Conservation (phyloP, 1,140 invertebrate genomes). For the Chlorops oryzae region DNA sequence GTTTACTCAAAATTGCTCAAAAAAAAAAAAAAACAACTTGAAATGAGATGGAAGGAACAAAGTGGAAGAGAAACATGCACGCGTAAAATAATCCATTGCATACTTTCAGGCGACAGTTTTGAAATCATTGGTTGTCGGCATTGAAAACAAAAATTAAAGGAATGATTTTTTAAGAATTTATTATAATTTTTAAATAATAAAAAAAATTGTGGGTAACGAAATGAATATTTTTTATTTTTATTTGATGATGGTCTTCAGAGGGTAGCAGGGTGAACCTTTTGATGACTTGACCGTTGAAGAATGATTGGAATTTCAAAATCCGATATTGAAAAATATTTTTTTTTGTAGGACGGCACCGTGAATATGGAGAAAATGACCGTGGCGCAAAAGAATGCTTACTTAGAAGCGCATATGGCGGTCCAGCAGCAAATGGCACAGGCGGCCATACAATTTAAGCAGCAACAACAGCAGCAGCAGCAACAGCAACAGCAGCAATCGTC, state of each 20-base stretch:
- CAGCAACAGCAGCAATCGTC: conserved; percentile 48
- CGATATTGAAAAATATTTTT: neutral
- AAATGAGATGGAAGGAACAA: no score
- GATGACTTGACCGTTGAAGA: no score
- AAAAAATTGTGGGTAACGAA: conserved; percentile 9
- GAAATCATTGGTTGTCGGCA: neutral
- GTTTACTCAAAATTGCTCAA: no score
- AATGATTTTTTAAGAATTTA: conserved; percentile 2
- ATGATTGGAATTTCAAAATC: neutral
- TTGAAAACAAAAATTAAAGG: neutral
- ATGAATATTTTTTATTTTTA: neutral
- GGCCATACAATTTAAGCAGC: conserved; percentile 56
- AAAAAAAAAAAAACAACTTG: no score
- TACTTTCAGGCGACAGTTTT: conserved; percentile 2
- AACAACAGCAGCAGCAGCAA: conserved; percentile 50
- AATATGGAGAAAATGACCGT: conserved; percentile 68
- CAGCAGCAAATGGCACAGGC: conserved; percentile 72
- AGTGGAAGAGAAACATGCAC: no score
- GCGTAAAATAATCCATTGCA: no score
- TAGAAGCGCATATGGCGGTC: conserved; percentile 67
- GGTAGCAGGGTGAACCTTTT: neutral
- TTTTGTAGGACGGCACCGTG: conserved; percentile 53
- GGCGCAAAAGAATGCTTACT: conserved; percentile 62
- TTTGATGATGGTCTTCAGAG: neutral
- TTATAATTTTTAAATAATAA: conserved; percentile 1